A percentile compares a stretch with the other conserved stretches of the same genome.
Conservation (phyloP, 2,888 invertebrate genomes). For the Hyposoter dolosus region DNA sequence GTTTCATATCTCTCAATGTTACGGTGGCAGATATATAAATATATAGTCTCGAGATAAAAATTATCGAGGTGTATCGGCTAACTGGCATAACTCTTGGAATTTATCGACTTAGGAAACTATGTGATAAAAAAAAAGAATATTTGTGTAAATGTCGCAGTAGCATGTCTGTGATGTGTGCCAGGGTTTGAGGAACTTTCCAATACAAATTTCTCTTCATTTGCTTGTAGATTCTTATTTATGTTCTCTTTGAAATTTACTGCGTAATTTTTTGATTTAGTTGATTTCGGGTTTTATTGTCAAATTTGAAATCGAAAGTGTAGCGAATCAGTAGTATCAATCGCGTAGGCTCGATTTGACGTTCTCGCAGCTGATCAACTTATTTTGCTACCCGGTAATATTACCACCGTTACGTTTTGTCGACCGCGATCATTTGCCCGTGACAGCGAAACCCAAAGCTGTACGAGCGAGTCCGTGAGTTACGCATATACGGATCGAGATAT, state of each 20-base stretch:
- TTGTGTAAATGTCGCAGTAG: not conserved
- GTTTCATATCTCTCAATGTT: slow-evolving; percentile 3
- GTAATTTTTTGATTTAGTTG: too few species aligned
- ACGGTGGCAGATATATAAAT: slow-evolving; percentile 16
- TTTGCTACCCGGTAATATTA: slow-evolving; percentile 52
- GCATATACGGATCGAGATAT: slow-evolving; percentile 54
- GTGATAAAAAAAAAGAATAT: slow-evolving; percentile 4
- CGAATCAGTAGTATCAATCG: slow-evolving; percentile 11
- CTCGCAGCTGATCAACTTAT: slow-evolving; percentile 46
- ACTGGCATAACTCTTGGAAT: slow-evolving; percentile 36
- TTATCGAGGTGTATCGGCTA: slow-evolving; percentile 3
- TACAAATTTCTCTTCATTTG: not conserved
- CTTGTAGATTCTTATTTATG: not conserved
- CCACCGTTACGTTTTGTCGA: slow-evolving; percentile 54
- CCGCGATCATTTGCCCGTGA: slow-evolving; percentile 54
- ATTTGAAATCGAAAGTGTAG: not conserved
- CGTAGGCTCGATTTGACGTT: slow-evolving; percentile 42
- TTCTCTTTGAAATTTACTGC: too few species aligned
- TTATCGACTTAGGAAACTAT: slow-evolving; percentile 36
- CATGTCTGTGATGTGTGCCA: not conserved
- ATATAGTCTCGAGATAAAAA: not conserved
- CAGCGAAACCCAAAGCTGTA: slow-evolving; percentile 21
- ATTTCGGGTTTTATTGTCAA: not conserved
- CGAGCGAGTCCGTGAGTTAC: slow-evolving; percentile 55
- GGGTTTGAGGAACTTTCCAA: slow-evolving; percentile 16